Evolutionary conservation across 2,888 invertebrate genomes (phyloP), one percentile per base, ranked within the genome.

Genomic region (Drosophila emarginata): DNA sequence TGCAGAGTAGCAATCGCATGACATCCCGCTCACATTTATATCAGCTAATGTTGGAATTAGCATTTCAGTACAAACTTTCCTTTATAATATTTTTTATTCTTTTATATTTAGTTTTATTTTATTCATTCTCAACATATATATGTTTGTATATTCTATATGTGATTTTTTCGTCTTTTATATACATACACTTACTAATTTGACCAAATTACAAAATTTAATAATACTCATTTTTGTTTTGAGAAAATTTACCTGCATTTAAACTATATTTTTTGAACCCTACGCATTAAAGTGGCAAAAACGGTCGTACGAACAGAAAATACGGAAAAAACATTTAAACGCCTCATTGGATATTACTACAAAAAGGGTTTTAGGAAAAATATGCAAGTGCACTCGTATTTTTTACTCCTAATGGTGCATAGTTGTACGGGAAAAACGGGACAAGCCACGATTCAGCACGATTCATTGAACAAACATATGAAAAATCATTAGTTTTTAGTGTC

Each of bases 401-500:
- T 11, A 5, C 6, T 40, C 36, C 14, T 61, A 36, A 23, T 21
- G 37, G 26, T 37, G 60, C 40, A 53, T 18, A 37, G 18, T 69
- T 18, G 12, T 15, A 21, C 32, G 12, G n/a, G n/a, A 21, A 18
- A n/a, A 26, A n/a, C 40, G 7, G 40, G 40, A n/a, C 40, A 7
- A 18, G 15, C 50, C 53, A 40, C 21, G 28, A 26, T 5, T 26
- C 23, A 56, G 56, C 61, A 70, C 82, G 82, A 87, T 79, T 80
- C 87, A 85, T 85, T 80, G 79, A 72, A 28, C 86, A 80, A 81
- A 83, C 88, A 86, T 80, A 87, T 86, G 85, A 88, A 88, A 86
- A 87, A 86, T 86, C 86, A 86, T 86, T 86, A 88, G 88, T 87
- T 86, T 86, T 86, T 86, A 86, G 88, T 84, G 84, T 76, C 77